These are phyloP conservation scores for Gymnoscopelus braueri DNA, from an alignment of 2,797 vertebrate genomes.

Conservation along the genomic window DNA sequence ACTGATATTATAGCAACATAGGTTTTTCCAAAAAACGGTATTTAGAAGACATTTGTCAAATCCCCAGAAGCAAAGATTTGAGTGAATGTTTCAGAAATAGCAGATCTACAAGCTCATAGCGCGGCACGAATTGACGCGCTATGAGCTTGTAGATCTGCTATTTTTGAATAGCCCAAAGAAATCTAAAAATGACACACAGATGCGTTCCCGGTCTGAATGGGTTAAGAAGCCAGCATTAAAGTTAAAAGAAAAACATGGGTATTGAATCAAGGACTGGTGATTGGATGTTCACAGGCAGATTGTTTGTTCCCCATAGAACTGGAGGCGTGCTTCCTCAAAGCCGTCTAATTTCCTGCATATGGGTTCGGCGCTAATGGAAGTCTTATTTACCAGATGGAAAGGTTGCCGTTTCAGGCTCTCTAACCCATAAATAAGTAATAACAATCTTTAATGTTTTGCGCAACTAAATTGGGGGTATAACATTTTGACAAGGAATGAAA, in stretches of 20 bases:
- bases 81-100: no score
- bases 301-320: not conserved
- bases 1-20: no score
- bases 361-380: not conserved
- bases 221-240: not conserved
- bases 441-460: not conserved
- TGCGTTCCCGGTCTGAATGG: no score
- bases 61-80: no score
- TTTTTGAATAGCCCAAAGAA: no score
- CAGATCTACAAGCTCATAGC: no score
- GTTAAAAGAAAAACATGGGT: not conserved
- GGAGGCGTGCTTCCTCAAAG: not conserved
- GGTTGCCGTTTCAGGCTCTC: not conserved
- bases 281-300: not conserved
- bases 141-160: no score
- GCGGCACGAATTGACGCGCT: no score
- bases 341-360: slow-evolving; percentile 4
- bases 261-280: not conserved
- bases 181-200: no score
- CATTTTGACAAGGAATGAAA: not conserved
- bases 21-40: no score
- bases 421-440: not conserved
- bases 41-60: no score
- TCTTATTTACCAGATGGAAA: not conserved
- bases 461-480: not conserved